These are phyloP conservation scores for Jacana jacana DNA, from an alignment of 2,113 vertebrate species.

Conservation along the genomic window DNA sequence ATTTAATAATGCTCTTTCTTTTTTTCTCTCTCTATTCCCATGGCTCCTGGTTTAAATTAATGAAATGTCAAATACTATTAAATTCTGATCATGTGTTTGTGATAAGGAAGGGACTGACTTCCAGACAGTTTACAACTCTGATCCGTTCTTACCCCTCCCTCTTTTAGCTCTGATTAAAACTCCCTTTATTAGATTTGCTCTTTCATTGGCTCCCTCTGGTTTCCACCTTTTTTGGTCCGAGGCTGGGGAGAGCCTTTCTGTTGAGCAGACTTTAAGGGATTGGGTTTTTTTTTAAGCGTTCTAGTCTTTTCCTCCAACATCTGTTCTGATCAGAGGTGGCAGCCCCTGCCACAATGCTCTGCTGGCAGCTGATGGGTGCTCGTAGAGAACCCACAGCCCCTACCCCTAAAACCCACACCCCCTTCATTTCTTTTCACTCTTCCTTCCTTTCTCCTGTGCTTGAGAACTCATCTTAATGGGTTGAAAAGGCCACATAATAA, in stretches of 20 bases:
- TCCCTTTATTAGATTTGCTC: slow-evolving; percentile 23
- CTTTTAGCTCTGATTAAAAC: neutral
- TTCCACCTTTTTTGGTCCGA: neutral
- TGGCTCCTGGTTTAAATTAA: slow-evolving; percentile 52
- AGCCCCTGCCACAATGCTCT: neutral
- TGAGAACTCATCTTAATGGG: neutral
- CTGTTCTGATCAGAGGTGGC: neutral
- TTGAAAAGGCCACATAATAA: neutral
- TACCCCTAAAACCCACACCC: too few species aligned
- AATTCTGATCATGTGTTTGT: slow-evolving; percentile 2
- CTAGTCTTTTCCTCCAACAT: neutral
- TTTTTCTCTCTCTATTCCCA: neutral
- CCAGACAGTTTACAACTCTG: slow-evolving; percentile 32
- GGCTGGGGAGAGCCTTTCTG: neutral
- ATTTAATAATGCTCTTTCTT: slow-evolving; percentile 37
- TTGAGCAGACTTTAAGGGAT: neutral
- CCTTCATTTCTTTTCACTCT: neutral
- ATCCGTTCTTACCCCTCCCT: neutral
- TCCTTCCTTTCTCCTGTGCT: neutral
- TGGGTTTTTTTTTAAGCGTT: neutral
- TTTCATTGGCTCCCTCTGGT: neutral
- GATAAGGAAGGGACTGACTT: slow-evolving; percentile 20
- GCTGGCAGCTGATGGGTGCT: neutral
- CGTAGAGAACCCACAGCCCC: neutral
- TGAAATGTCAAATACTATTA: slow-evolving; percentile 62